Percentiles rank a stretch among this genome's conserved stretches.
phyloP scores from a whole-genome alignment of 2,888 invertebrate species.

The Clunio marinus region DNA sequence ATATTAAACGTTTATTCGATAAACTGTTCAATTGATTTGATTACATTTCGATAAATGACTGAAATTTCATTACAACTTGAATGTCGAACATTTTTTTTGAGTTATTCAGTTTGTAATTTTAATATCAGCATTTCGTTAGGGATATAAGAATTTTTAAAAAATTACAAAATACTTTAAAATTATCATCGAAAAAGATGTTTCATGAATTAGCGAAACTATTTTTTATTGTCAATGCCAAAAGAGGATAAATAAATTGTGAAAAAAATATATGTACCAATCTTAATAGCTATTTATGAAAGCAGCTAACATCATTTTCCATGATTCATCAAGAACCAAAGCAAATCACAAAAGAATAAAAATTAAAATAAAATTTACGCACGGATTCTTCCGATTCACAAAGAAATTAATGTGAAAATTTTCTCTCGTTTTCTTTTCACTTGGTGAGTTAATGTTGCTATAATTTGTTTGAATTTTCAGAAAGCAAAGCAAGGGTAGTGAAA shows the following conservation, averaged over 20 bases:
- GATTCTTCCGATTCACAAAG: conserved; percentile 24
- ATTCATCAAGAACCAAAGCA: not conserved
- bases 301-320: no score
- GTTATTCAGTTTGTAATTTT: no score
- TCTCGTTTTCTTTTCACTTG: not conserved
- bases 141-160: no score
- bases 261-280: no score
- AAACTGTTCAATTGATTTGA: conserved; percentile 30
- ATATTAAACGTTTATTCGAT: not conserved
- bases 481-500: not conserved
- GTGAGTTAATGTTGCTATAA: conserved; percentile 26
- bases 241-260: no score
- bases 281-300: no score
- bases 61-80: conserved; percentile 38
- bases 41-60: conserved; percentile 34
- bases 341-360: conserved; percentile 28
- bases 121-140: no score
- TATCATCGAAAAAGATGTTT: no score
- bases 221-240: no score
- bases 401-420: conserved; percentile 27
- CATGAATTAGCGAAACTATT: no score
- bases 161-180: no score
- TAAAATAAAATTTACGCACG: conserved; percentile 39
- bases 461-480: conserved; percentile 1
- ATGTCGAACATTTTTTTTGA: no score